These are phyloP conservation scores for Psittacara wagleri DNA, from an alignment of 2,113 vertebrate genomes.

Conservation along the genomic window DNA sequence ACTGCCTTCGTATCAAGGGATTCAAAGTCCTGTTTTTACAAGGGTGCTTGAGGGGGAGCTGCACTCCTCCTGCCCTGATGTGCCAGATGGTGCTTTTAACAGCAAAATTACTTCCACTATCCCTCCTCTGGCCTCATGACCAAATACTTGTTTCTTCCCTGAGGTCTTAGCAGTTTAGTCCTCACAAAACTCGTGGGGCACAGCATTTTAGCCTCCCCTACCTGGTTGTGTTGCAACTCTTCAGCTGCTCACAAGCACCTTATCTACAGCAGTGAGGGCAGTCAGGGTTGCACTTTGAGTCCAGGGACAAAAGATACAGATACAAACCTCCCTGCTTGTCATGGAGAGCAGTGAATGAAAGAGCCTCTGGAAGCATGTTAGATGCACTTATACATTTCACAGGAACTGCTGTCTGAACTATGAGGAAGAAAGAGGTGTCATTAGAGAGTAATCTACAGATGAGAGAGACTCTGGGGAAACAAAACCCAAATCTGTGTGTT, in stretches of 20 bases:
- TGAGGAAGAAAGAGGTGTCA: background rate
- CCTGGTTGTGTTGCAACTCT: background rate
- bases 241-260: background rate
- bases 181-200: background rate
- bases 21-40: background rate
- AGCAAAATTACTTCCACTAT: background rate
- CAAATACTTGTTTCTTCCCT: background rate
- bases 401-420: background rate
- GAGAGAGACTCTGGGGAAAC: background rate
- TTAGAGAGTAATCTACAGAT: background rate
- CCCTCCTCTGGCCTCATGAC: background rate
- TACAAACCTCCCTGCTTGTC: background rate
- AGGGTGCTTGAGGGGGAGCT: background rate
- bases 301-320: background rate
- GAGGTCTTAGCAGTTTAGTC: background rate
- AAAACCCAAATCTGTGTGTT: background rate
- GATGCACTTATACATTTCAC: background rate
- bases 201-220: background rate
- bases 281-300: background rate
- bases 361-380: background rate
- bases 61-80: background rate
- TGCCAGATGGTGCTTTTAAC: background rate
- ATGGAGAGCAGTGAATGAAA: background rate
- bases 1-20: background rate
- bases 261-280: background rate